Evolutionary conservation across 2,797 vertebrate species (phyloP), one percentile per base, ranked within the genome.

Genomic region (Lerista edwardsae): DNA sequence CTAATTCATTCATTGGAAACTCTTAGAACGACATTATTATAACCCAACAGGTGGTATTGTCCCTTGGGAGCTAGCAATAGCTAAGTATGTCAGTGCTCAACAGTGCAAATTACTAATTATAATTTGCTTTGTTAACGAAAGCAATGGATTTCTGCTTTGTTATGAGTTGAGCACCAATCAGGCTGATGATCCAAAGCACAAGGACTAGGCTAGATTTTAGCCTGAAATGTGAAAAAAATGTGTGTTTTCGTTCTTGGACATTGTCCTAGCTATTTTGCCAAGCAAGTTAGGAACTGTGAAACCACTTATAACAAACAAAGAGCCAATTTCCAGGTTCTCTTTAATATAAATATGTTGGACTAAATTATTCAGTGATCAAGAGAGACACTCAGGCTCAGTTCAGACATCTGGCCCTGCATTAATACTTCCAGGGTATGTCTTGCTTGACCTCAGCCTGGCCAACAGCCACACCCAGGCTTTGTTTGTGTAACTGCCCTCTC

Each of bases 1-100:
- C 79, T 62, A 85, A 74, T 85, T 89, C 64, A 87, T 55, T 79
- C n/a, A 77, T 9, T 80, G 74, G 55, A 78, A 65, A 19, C n/a
- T 59, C 61, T 19, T 59, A 84, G 75, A 83, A 72, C 76, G 57
- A 31, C 81, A 80, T 79, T 86, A 31, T 79, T 88, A 77, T 21
- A 74, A 74, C 77, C 71, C 59, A 92, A n/a, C 78, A 57, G 80
- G 86, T 89, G 75, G 71, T 39, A 11, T 39, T 83, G 31, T 86
- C 84, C 71, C n/a, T 83, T 85, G 67, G 75, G 86, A 92, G 89
- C 15, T 57, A 80, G 51, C 12, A n/a, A 9, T 34, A 79, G 85
- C 83, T 88, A 89, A 92, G 87, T 87, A 90, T 57, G 71, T 84
- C 64, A 84, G 47, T 78, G 23, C 3, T 84, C 34, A 57, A 36